Evolutionary conservation across 2,113 vertebrate genomes (phyloP), one percentile per base, ranked within the genome.

Genomic region (Synodontis membranacea): DNA sequence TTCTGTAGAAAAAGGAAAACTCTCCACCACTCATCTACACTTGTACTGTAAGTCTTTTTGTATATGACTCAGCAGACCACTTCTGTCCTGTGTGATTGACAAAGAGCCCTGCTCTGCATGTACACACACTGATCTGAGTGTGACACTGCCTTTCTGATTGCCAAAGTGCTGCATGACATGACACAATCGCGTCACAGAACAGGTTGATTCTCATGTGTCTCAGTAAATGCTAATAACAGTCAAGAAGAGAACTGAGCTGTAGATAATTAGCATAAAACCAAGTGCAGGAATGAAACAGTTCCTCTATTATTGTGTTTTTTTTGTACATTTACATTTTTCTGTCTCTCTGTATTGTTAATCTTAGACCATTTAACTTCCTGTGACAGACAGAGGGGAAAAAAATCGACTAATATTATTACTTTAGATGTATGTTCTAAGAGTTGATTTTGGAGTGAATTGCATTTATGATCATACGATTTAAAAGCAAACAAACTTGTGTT

Each of bases 121-220:
- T 92, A 91, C 87, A 76, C 46, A 56, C 82, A 75, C 80, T 86
- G 85, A 91, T 90, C 83, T 88, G 62, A 34, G 12, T 23, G 21
- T 68, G 48, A 84, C 88, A 89, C 91, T 92, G 93, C 94, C 92
- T 92, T 84, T 68, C 86, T 84, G 88, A 92, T 94, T 94, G 94
- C 94, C 95, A 95, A 95, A 95, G 86, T 82, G 68, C 68, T 91
- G 82, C 25, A 8, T 52, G 84, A 83, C 31, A 23, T 66, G 84
- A 52, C 44, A 48, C 46, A 52, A 31, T n/a, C n/a, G n/a, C n/a
- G n/a, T n/a, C n/a, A 68, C 19, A 46, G 4, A 78, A 85, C 82
- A 86, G 82, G 76, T 31, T 39, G 52, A 39, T 37, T 56, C 78
- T 80, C 52, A 21, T 80, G 12, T n/a, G 19, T n/a, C 17, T n/a